These are phyloP conservation scores for Sebastes hubbsi DNA, from an alignment of 2,797 vertebrate genomes.

Conservation along the genomic window DNA sequence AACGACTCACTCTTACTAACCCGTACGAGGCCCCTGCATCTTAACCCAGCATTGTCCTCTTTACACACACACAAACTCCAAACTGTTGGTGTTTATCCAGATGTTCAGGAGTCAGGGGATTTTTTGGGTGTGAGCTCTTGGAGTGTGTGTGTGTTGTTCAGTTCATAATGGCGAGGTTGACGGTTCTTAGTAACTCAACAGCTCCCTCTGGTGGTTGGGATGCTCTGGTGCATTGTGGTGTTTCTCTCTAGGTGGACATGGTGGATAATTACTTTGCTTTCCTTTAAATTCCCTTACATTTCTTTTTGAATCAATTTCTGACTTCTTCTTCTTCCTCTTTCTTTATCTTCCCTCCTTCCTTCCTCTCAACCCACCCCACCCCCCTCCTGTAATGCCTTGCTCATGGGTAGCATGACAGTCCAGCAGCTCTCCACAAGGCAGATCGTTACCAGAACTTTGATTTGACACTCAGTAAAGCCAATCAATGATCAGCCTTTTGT, in stretches of 20 bases:
- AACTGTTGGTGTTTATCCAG: conserved; percentile 28
- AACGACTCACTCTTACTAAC: conserved; percentile 81
- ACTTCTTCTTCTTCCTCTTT: neutral
- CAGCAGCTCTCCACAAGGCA: conserved; percentile 63
- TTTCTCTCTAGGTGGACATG: conserved; percentile 59
- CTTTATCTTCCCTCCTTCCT: neutral
- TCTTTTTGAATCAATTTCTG: conserved; percentile 16
- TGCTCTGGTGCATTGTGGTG: conserved; percentile 55
- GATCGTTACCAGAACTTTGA: conserved; percentile 27
- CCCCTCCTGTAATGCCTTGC: conserved; percentile 32
- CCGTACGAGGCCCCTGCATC: conserved; percentile 4
- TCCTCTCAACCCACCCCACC: neutral
- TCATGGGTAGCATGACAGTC: conserved; percentile 48
- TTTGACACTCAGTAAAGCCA: conserved; percentile 41
- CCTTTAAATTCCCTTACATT: conserved; percentile 12
- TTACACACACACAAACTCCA: conserved; percentile 51
- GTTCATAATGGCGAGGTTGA: conserved; percentile 32
- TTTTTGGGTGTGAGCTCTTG: conserved; percentile 53
- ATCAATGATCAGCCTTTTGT: conserved; percentile 61
- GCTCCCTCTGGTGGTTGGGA: conserved; percentile 61
- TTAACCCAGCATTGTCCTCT: conserved; percentile 50
- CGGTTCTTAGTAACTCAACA: conserved; percentile 56
- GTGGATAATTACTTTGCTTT: conserved; percentile 66
- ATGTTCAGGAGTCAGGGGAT: conserved; percentile 35
- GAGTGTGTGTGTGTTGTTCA: conserved; percentile 51